These are phyloP conservation scores for Altica lythri DNA, from an alignment of 2,888 invertebrate species.

Conservation along the genomic window DNA sequence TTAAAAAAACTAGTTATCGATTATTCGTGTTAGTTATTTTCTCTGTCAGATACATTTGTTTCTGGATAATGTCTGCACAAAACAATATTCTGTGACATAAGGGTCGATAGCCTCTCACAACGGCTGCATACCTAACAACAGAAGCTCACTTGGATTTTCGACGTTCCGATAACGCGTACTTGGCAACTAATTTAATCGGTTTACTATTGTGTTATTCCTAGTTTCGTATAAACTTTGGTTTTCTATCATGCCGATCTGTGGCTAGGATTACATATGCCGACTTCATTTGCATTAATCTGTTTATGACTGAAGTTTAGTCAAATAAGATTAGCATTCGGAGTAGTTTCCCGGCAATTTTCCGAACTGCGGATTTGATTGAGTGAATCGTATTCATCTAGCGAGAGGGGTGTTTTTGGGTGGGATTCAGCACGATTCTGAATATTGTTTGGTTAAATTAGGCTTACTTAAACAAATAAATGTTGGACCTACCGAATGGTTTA, in stretches of 20 bases:
- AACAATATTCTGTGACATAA: no score
- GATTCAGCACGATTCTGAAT: not conserved
- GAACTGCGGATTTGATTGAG: slow-evolving; percentile 22
- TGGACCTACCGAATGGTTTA: not conserved
- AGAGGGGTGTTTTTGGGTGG: not conserved
- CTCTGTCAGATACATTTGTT: no score
- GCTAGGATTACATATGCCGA: slow-evolving; percentile 26
- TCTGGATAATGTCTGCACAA: no score
- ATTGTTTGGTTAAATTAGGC: slow-evolving; percentile 5
- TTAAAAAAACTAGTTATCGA: no score
- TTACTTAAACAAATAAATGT: slow-evolving; percentile 3
- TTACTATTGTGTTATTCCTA: slow-evolving; percentile 29
- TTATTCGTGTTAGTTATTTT: no score
- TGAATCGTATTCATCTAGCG: slow-evolving; percentile 2
- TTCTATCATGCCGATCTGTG: slow-evolving; percentile 31
- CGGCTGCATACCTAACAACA: no score
- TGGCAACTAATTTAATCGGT: slow-evolving; percentile 29
- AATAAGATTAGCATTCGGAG: slow-evolving; percentile 25
- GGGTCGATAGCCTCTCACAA: no score
- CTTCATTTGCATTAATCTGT: slow-evolving; percentile 27
- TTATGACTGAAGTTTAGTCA: slow-evolving; percentile 23
- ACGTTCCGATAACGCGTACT: slow-evolving; percentile 15
- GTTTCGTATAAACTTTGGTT: slow-evolving; percentile 28
- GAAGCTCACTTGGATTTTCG: not conserved
- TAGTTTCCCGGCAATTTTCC: slow-evolving; percentile 18